A percentile compares a stretch with the other conserved stretches of the same genome.
Evolutionary conservation across 2,888 invertebrate genomes (phyloP).

Genomic region (Julus scanicus): DNA sequence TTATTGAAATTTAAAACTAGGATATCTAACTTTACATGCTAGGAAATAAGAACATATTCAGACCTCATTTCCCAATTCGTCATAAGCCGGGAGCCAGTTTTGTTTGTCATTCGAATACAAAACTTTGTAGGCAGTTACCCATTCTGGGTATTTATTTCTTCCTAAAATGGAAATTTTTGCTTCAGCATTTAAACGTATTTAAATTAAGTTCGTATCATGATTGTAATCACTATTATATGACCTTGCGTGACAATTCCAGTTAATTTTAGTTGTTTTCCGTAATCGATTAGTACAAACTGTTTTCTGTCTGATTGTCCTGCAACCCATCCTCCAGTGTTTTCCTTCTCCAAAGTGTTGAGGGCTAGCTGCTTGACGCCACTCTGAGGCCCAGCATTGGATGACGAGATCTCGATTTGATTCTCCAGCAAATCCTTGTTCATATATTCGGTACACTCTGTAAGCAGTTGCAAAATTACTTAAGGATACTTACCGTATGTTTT

Average conservation of each 20-base stretch:
- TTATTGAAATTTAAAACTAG: not conserved
- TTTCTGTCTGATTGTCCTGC: slow-evolving; percentile 61
- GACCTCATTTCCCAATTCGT: slow-evolving; percentile 26
- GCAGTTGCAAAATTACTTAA: not conserved
- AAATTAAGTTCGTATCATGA: not conserved
- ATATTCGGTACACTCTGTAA: slow-evolving; percentile 57
- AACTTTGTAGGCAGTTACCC: slow-evolving; percentile 56
- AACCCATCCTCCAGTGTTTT: slow-evolving; percentile 63
- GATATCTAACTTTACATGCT: not conserved
- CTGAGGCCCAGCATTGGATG: slow-evolving; percentile 56
- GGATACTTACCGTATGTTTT: not conserved
- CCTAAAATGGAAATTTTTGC: slow-evolving; percentile 46
- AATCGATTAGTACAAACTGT: slow-evolving; percentile 62
- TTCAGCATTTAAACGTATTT: not conserved
- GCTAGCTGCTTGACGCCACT: slow-evolving; percentile 56
- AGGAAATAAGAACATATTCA: not conserved
- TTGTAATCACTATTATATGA: slow-evolving; percentile 42
- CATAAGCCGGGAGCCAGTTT: slow-evolving; percentile 35
- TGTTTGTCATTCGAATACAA: slow-evolving; percentile 37
- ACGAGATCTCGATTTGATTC: slow-evolving; percentile 57
- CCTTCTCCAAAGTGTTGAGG: slow-evolving; percentile 59
- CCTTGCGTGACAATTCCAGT: slow-evolving; percentile 63
- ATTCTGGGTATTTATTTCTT: slow-evolving; percentile 55
- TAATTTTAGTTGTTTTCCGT: slow-evolving; percentile 61
- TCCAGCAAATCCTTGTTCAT: slow-evolving; percentile 57